Percentiles rank a stretch among this genome's conserved stretches.
phyloP scores from a whole-genome alignment of 2,113 vertebrate genomes.

The Tetrao urogallus region DNA sequence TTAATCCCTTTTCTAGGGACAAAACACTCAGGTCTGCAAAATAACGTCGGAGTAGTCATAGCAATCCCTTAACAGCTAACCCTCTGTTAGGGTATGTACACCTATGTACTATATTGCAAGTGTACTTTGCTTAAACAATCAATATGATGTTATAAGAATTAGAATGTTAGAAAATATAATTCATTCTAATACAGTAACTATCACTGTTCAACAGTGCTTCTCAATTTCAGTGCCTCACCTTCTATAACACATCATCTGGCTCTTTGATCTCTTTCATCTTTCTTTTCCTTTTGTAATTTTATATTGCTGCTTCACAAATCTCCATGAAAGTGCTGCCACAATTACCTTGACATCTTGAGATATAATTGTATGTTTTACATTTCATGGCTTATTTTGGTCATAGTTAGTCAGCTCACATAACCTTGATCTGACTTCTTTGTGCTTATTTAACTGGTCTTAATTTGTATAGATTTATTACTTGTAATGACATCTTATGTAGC shows the following conservation, averaged over 20 bases:
- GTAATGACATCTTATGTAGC: neutral
- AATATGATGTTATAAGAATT: constrained; percentile 16
- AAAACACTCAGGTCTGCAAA: constrained; percentile 47
- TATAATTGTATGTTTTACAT: neutral
- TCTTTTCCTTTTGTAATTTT: neutral
- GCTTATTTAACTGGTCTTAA: neutral
- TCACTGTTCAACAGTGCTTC: neutral
- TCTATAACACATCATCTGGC: neutral
- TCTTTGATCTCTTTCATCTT: neutral
- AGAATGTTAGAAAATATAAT: neutral
- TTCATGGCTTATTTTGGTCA: neutral
- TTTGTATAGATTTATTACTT: neutral
- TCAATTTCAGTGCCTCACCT: neutral
- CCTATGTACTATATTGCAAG: neutral
- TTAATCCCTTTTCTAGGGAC: constrained; percentile 53
- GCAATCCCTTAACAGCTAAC: too few species aligned
- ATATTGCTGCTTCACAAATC: neutral
- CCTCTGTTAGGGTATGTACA: too few species aligned
- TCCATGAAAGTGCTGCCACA: neutral
- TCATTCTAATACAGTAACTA: neutral
- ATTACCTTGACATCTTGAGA: neutral
- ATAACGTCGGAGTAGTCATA: neutral
- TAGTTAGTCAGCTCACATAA: neutral
- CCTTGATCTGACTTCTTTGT: neutral
- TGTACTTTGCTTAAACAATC: neutral